Percentiles rank a stretch among this genome's conserved stretches.
Conservation (phyloP, 2,113 vertebrate species). For the Micronisus gabar region DNA sequence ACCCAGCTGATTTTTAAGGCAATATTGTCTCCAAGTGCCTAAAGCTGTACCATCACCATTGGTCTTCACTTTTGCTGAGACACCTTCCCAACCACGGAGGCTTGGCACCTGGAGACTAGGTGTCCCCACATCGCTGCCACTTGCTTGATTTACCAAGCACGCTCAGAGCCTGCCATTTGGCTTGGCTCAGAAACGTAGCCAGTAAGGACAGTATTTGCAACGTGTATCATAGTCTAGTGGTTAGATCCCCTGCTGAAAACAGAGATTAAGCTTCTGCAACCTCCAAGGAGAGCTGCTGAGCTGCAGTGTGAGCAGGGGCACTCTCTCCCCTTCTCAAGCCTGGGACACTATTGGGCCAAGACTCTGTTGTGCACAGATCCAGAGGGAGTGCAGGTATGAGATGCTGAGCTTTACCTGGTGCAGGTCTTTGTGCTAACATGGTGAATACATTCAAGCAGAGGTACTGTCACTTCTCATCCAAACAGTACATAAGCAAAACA, state of each 20-base stretch:
- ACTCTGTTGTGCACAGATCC: background rate
- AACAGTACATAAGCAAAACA: background rate
- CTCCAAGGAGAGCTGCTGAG: background rate
- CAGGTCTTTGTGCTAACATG: background rate
- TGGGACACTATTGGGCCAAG: background rate
- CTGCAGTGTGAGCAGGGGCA: background rate
- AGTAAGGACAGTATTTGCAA: background rate
- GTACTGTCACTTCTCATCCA: background rate
- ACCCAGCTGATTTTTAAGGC: background rate
- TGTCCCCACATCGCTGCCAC: background rate
- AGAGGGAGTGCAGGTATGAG: background rate
- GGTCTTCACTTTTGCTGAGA: background rate
- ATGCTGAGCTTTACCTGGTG: background rate
- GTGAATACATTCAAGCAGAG: background rate
- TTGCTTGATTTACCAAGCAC: background rate
- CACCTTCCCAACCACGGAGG: background rate
- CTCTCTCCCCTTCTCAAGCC: background rate
- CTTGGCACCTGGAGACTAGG: background rate
- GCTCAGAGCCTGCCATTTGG: background rate
- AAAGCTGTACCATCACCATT: background rate
- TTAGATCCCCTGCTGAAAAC: background rate
- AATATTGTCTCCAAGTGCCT: background rate
- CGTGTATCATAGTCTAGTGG: background rate
- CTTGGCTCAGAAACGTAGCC: background rate
- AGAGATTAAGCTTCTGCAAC: background rate